Base-by-base conservation (phyloP, 1,140 invertebrate species). In the Holcopasites calliopsidis region DNA sequence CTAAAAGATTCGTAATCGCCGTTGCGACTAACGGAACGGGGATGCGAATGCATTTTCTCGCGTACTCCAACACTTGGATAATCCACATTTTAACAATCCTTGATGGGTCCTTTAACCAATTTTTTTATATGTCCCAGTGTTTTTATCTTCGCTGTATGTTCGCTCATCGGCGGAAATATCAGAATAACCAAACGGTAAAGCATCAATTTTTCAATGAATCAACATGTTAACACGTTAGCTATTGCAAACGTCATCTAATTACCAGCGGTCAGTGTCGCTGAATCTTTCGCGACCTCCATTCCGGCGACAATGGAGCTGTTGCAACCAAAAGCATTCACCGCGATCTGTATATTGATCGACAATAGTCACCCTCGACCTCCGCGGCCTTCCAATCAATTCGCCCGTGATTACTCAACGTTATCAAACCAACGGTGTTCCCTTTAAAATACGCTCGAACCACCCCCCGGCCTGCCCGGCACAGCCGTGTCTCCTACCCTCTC, bases 321-420 rank as follows among this genome's bases (percentile, higher is more conserved):
- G 23, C 21, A 28, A 33, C n/a, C 64, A n/a, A 23, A 4, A 35
- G 11, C 55, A 23, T 21, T 52, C 50, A 11, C 33, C 49, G 26
- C 49, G 47, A 54, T 68, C 64, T 28, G 47, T 33, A 5, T 54
- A 54, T 54, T 23, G 33, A 28, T 54, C 61, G 61, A 21, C 42
- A 16, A 44, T 47, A 42, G 60, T 65, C 50, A 49, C n/a, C n/a
- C n/a, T n/a, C n/a, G n/a, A 10, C 8, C 61, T 33, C 23, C 47
- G 7, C 49, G 3, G 18, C 49, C 33, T 21, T 38, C 65, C 65
- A 40, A 68, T 68, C 65, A 55, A 57, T 69, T 57, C 52, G 38
- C 11, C 65, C 21, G 65, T 44, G 66, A 57, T 69, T 69, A 69
- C 38, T 44, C 52, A 40, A 57, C 50, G 35, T 52, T 35, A 57